Evolutionary conservation across 2,888 invertebrate species (phyloP), one percentile per base, ranked within the genome.

Genomic region (Bellardia pandia): DNA sequence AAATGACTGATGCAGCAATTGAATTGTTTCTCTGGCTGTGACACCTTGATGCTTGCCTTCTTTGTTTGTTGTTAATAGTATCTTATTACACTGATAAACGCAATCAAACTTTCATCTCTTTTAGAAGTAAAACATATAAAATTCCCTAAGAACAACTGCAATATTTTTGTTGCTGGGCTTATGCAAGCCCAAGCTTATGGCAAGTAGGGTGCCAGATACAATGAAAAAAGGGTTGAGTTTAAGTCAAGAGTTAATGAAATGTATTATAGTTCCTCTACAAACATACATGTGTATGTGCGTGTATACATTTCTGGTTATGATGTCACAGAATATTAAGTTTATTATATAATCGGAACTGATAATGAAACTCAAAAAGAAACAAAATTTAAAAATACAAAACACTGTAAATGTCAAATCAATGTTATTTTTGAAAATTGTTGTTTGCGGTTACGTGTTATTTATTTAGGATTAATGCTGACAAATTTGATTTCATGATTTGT

Each of bases 401-500:
- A 33, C 7, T 51, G 4, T 77, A 76, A 91, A 91, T 90, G 90
- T 90, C 90, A 90, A 92, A 92, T 92, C 91, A 91, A 90, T 92
- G 91, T 90, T 90, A 58, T 58, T 77, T 86, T 86, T 56, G 23
- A 30, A 77, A 82, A 53, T 82, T 45, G 23, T 81, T 51, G n/a
- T 23, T 60, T 88, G 79, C 45, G 85, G 88, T 88, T 82, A 88
- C 85, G 82, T 85, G 82, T 45, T 79, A 82, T 88, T 85, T 85
- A 79, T 76, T 85, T 85, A 88, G 85, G 88, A 85, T 87, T 87
- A 85, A 87, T 78, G 79, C 81, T 81, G 87, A 81, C 80, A 77
- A 87, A 80, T 85, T 84, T 74, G 51, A 79, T 78, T 77, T 77
- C 45, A 66, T 72, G 58, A 71, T 84, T 77, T 83, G 64, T 64